phyloP scores from a whole-genome alignment of 2,797 vertebrate genomes.

The Merluccius polli region DNA sequence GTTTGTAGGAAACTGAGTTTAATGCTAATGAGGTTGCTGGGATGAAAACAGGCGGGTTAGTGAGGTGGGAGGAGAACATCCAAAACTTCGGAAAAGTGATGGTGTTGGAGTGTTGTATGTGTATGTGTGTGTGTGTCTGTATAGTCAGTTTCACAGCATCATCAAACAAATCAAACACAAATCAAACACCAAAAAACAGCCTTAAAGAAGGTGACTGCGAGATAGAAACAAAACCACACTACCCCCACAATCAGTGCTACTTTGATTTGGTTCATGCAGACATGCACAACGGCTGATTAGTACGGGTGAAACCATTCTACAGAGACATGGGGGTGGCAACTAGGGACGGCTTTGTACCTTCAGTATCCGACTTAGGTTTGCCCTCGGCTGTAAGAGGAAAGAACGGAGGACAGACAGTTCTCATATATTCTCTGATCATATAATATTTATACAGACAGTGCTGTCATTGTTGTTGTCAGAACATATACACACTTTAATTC shows the following conservation, averaged over 20 bases:
- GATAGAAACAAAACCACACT: slow-evolving; percentile 21
- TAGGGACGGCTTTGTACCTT: slow-evolving; percentile 73
- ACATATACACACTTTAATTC: neutral
- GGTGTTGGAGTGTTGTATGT: slow-evolving; percentile 6
- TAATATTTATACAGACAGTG: slow-evolving; percentile 9
- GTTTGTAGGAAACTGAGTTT: slow-evolving; percentile 22
- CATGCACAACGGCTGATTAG: slow-evolving; percentile 74
- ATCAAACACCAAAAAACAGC: slow-evolving; percentile 2
- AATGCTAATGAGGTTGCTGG: slow-evolving; percentile 46
- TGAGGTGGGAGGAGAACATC: slow-evolving; percentile 34
- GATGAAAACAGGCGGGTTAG: slow-evolving; percentile 47
- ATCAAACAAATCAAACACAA: slow-evolving; percentile 10
- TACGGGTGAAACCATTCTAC: slow-evolving; percentile 53
- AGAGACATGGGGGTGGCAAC: slow-evolving; percentile 37
- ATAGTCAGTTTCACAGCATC: slow-evolving; percentile 21
- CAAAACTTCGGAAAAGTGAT: slow-evolving; percentile 19
- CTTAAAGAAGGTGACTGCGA: neutral
- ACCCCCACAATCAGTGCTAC: slow-evolving; percentile 25
- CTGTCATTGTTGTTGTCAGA: neutral
- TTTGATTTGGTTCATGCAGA: slow-evolving; percentile 70
- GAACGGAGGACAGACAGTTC: slow-evolving; percentile 67
- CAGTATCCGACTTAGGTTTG: slow-evolving; percentile 78
- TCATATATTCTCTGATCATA: slow-evolving; percentile 36
- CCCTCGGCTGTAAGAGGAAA: slow-evolving; percentile 76
- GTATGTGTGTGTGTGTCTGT: slow-evolving; percentile 13